Conservation (phyloP, 2,888 invertebrate species). For the Oxyscelio sp. region DNA sequence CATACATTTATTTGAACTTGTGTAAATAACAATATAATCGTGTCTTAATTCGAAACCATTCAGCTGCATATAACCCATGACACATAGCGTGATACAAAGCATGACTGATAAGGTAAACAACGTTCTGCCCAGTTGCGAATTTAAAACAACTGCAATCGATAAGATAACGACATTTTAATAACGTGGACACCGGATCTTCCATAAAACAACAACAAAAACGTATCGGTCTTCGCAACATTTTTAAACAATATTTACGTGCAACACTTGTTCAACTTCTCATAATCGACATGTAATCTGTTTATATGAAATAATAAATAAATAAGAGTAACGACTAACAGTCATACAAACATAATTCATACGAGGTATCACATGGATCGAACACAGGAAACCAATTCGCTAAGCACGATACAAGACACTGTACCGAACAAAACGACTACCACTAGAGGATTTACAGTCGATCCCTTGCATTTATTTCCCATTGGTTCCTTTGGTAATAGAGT, state of each 20-base stretch:
- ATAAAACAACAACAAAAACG: no score
- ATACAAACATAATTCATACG: not conserved
- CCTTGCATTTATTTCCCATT: slow-evolving; percentile 14
- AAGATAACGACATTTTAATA: slow-evolving; percentile 1
- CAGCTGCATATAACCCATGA: not conserved
- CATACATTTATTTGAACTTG: slow-evolving; percentile 25
- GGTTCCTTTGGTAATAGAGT: slow-evolving; percentile 20
- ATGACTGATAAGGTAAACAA: slow-evolving; percentile 17
- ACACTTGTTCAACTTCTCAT: no score
- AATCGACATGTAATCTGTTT: not conserved
- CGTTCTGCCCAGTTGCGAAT: not conserved
- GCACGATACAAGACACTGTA: not conserved
- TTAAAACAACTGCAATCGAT: slow-evolving; percentile 6
- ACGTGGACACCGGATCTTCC: no score
- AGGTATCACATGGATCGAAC: slow-evolving; percentile 3
- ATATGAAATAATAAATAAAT: no score
- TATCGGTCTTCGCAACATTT: not conserved
- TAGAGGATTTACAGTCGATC: slow-evolving; percentile 21
- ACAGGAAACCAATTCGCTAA: not conserved
- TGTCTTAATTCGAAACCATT: slow-evolving; percentile 9
- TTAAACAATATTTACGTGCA: not conserved
- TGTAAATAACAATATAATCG: slow-evolving; percentile 32
- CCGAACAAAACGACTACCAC: not conserved
- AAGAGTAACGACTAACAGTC: not conserved
- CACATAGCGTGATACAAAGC: slow-evolving; percentile 26